Conservation (phyloP, 2,797 vertebrate genomes). For the Potorous gilbertii region DNA sequence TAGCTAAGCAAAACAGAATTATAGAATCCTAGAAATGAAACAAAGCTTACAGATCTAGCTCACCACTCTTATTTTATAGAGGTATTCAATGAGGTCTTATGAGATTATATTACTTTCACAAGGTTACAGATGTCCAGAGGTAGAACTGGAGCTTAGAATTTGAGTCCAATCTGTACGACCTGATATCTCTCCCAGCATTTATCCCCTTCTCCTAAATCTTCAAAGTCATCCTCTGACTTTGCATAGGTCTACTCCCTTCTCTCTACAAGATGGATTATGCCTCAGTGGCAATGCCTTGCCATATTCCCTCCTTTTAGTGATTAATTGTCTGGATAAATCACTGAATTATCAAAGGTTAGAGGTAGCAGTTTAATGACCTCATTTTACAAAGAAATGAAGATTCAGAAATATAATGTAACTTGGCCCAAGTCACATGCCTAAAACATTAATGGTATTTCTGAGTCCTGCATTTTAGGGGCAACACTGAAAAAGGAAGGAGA, state of each 20-base stretch:
- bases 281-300: background rate
- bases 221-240: background rate
- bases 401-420: background rate
- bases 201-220: background rate
- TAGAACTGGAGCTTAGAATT: background rate
- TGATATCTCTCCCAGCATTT: background rate
- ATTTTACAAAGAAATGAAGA: background rate
- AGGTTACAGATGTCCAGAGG: background rate
- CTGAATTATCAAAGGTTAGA: background rate
- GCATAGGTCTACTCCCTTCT: background rate
- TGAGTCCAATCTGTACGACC: background rate
- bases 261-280: background rate
- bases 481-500: background rate
- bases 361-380: background rate
- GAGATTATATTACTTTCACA: background rate
- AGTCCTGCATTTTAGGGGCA: background rate
- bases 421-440: background rate
- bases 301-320: background rate
- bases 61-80: background rate
- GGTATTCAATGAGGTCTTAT: background rate
- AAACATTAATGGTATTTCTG: background rate
- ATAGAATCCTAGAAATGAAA: background rate
- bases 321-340: background rate
- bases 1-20: background rate
- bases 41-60: background rate